Conservation (phyloP, 2,797 vertebrate species). For the Sparidentex hasta region DNA sequence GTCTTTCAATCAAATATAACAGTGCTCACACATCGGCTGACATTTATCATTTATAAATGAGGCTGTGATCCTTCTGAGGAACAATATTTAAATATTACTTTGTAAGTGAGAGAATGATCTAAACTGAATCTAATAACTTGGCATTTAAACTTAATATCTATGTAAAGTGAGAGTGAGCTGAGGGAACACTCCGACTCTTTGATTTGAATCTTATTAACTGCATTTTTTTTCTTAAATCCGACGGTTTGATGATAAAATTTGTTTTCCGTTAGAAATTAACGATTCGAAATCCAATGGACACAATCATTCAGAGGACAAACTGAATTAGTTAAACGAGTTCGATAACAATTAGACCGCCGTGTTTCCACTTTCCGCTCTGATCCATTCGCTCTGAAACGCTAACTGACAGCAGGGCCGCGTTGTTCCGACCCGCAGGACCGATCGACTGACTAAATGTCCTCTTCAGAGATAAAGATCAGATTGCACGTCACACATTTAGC, state of each 20-base stretch:
- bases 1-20: too few relatives aligned
- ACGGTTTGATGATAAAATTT: constrained; percentile 29
- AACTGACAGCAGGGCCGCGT: constrained; percentile 30
- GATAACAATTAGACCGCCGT: constrained; percentile 66
- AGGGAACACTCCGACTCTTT: background rate
- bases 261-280: constrained; percentile 54
- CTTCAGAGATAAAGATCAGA: constrained; percentile 11
- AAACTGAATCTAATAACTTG: background rate
- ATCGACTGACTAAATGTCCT: background rate
- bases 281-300: constrained; percentile 58
- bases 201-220: constrained; percentile 18
- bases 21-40: background rate
- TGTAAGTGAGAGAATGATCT: constrained; percentile 4
- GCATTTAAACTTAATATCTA: constrained; percentile 19
- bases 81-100: background rate
- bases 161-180: constrained; percentile 16
- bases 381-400: constrained; percentile 51
- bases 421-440: constrained; percentile 13
- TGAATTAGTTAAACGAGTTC: constrained; percentile 66
- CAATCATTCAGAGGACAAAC: constrained; percentile 60
- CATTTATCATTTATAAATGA: background rate
- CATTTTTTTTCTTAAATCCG: constrained; percentile 10
- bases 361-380: constrained; percentile 66
- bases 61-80: background rate
- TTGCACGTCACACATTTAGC: background rate